phyloP scores from a whole-genome alignment of 2,888 invertebrate species.

The Hirtodrosophila histrioides region DNA sequence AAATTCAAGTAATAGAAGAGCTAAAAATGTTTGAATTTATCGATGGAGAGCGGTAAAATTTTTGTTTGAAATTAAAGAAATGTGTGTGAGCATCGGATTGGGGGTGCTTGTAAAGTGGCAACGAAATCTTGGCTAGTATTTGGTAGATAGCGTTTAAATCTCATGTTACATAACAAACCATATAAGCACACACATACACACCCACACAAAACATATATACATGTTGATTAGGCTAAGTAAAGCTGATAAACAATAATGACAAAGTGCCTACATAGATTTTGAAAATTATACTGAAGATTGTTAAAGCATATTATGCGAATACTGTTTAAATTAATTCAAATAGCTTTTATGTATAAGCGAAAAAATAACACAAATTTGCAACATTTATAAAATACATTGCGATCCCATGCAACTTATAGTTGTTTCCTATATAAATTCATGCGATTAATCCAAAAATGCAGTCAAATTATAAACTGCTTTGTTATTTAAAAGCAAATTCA shows the following conservation, averaged over 20 bases:
- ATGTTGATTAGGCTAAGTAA: constrained; percentile 47
- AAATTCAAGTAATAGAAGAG: constrained; percentile 58
- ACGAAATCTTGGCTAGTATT: constrained; percentile 35
- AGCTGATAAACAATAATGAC: constrained; percentile 34
- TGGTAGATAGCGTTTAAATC: constrained; percentile 46
- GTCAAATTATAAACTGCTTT: too few relatives aligned
- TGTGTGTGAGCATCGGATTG: constrained; percentile 27
- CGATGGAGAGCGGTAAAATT: constrained; percentile 28
- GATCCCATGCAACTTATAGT: too few relatives aligned
- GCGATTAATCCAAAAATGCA: too few relatives aligned
- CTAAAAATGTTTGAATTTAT: constrained; percentile 25
- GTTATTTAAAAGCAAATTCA: too few relatives aligned
- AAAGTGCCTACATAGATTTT: constrained; percentile 63
- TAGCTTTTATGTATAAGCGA: constrained; percentile 49
- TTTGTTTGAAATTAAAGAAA: constrained; percentile 24
- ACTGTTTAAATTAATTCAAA: constrained; percentile 32
- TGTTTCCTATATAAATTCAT: too few relatives aligned
- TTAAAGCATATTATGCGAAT: constrained; percentile 27
- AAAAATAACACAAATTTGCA: too few relatives aligned
- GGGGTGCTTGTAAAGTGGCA: constrained; percentile 25
- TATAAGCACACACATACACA: constrained; percentile 22
- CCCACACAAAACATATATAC: constrained; percentile 19
- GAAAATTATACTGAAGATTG: constrained; percentile 30
- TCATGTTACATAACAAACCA: constrained; percentile 47
- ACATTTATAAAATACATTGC: too few relatives aligned